These are phyloP conservation scores for Notechis scutatus DNA, from an alignment of 2,113 vertebrate species.

Conservation along the genomic window DNA sequence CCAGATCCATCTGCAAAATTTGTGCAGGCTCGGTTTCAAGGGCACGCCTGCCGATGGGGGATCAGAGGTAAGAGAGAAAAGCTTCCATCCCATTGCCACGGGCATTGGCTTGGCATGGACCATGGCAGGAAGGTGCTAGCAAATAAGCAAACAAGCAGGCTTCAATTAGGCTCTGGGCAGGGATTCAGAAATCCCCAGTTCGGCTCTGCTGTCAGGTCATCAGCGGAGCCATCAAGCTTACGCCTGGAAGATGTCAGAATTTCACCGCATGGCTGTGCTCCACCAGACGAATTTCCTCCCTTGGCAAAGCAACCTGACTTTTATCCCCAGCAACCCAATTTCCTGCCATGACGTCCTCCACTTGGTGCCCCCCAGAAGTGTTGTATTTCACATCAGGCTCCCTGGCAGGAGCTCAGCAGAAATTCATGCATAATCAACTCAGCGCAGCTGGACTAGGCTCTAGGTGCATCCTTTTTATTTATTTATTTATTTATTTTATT, in stretches of 20 bases:
- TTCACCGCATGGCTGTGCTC: slow-evolving; percentile 67
- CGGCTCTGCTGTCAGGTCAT: slow-evolving; percentile 63
- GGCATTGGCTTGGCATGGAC: slow-evolving; percentile 1
- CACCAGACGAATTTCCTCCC: slow-evolving; percentile 60
- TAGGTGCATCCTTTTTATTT: too few species aligned
- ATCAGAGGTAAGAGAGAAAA: background rate
- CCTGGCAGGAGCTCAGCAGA: background rate
- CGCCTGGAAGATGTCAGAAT: slow-evolving; percentile 64
- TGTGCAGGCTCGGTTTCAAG: background rate
- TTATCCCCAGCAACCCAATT: background rate
- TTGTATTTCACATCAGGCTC: background rate
- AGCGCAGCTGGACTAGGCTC: background rate
- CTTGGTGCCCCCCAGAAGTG: background rate
- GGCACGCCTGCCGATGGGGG: background rate
- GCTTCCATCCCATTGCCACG: background rate
- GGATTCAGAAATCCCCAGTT: slow-evolving; percentile 55
- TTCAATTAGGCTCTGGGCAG: slow-evolving; percentile 49
- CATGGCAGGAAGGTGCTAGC: slow-evolving; percentile 46
- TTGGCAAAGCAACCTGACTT: slow-evolving; percentile 47
- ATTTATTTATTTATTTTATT: too few species aligned
- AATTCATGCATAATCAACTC: background rate
- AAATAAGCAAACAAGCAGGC: slow-evolving; percentile 36
- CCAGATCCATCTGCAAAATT: background rate
- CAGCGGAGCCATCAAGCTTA: slow-evolving; percentile 60
- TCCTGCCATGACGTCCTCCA: background rate